Conservation (phyloP, 2,888 invertebrate genomes). For the Xestia ashworthii region DNA sequence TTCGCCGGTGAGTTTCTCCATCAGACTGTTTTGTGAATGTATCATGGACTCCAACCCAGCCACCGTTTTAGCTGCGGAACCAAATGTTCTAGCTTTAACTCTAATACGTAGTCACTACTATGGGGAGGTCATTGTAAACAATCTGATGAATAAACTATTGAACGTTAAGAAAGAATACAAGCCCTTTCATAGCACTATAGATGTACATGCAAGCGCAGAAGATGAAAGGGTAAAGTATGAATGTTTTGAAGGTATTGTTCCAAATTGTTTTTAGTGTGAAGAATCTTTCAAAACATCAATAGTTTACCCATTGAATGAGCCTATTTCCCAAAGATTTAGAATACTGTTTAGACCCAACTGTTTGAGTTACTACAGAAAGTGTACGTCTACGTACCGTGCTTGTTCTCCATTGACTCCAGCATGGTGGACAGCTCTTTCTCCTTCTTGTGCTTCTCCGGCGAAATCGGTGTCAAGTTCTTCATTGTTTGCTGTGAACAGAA, state of each 20-base stretch:
- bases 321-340: slow-evolving; percentile 54
- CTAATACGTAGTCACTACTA: slow-evolving; percentile 64
- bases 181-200: slow-evolving; percentile 85
- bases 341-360: slow-evolving; percentile 43
- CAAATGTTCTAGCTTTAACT: slow-evolving; percentile 83
- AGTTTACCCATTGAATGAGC: slow-evolving; percentile 87
- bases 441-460: slow-evolving; percentile 91
- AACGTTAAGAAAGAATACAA: slow-evolving; percentile 82
- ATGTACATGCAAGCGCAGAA: slow-evolving; percentile 85
- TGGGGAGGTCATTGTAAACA: slow-evolving; percentile 76
- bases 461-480: slow-evolving; percentile 90
- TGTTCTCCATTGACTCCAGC: slow-evolving; percentile 95
- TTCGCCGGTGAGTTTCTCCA: slow-evolving; percentile 97
- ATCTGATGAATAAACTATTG: slow-evolving; percentile 94
- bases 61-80: slow-evolving; percentile 95
- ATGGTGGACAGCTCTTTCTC: slow-evolving; percentile 94
- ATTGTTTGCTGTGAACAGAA: slow-evolving; percentile 88
- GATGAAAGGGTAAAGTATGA: slow-evolving; percentile 90
- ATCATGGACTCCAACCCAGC: slow-evolving; percentile 97
- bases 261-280: slow-evolving; percentile 60
- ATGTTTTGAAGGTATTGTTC: slow-evolving; percentile 85
- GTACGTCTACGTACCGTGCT: slow-evolving; percentile 93
- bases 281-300: slow-evolving; percentile 89
- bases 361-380: slow-evolving; percentile 32
- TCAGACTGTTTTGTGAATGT: slow-evolving; percentile 97